Evolutionary conservation across 2,113 vertebrate genomes (phyloP).

Genomic region (Pseudopipra pipra): DNA sequence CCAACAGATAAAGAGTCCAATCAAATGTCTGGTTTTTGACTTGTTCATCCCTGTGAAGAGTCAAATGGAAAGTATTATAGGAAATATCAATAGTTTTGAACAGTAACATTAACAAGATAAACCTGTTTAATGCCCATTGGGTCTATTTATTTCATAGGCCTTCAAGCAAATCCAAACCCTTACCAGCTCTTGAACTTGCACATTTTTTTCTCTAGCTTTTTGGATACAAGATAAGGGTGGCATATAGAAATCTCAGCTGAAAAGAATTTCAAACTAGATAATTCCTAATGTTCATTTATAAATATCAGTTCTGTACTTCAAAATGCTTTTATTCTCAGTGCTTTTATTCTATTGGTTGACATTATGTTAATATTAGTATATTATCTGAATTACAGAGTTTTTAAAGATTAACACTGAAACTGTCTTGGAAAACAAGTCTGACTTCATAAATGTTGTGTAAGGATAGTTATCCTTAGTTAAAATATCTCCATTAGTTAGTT

Average conservation of each 20-base stretch:
- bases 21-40: not conserved
- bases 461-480: not conserved
- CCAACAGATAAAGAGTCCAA: not conserved
- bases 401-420: conserved; percentile 51
- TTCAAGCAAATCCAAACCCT: not conserved
- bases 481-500: not conserved
- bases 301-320: not conserved
- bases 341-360: not conserved
- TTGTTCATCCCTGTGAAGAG: not conserved
- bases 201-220: not conserved
- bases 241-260: not conserved
- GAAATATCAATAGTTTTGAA: not conserved
- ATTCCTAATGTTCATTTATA: not conserved
- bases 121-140: not conserved
- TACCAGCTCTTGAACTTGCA: not conserved
- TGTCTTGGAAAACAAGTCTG: conserved; percentile 15
- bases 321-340: not conserved
- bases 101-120: not conserved
- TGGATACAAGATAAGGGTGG: not conserved
- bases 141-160: not conserved
- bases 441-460: not conserved
- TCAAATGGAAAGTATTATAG: not conserved
- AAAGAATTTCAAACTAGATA: not conserved
- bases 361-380: not conserved
- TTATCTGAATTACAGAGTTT: not conserved